Percentiles rank a stretch among this genome's conserved stretches.
phyloP scores from a whole-genome alignment of 1,140 invertebrate species.

The Polypedilum vanderplanki region DNA sequence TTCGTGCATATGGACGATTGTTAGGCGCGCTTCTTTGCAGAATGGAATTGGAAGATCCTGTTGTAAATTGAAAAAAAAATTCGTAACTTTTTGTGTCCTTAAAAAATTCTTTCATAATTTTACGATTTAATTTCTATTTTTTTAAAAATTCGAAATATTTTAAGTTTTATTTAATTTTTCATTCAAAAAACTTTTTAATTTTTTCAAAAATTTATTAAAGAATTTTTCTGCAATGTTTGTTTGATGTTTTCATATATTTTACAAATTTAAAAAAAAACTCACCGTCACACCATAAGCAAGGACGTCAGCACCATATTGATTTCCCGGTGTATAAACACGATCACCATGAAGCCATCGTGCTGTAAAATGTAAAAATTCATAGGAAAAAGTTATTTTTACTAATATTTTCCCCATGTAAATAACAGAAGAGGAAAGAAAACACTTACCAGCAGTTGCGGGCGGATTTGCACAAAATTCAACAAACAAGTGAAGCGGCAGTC shows the following conservation, averaged over 20 bases:
- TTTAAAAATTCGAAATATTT: too few species aligned
- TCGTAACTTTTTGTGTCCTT: background rate
- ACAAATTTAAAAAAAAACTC: too few species aligned
- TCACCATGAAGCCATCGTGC: conserved; percentile 44
- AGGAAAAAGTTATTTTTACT: background rate
- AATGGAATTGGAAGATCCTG: conserved; percentile 43
- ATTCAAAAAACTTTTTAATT: too few species aligned
- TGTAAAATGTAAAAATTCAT: background rate
- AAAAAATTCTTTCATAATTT: too few species aligned
- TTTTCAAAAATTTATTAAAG: too few species aligned
- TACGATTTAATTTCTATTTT: too few species aligned
- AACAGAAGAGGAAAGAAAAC: background rate
- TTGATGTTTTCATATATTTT: too few species aligned
- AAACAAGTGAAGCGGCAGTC: conserved; percentile 47
- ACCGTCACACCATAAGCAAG: conserved; percentile 43
- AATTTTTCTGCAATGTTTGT: too few species aligned
- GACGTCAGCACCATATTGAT: conserved; percentile 43
- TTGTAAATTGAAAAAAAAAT: background rate
- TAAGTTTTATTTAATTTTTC: too few species aligned
- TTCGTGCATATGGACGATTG: conserved; percentile 44
- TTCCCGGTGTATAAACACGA: conserved; percentile 43
- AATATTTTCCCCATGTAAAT: background rate
- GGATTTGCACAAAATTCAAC: conserved; percentile 53
- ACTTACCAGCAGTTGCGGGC: conserved; percentile 38
- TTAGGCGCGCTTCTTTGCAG: conserved; percentile 43